phyloP scores from a whole-genome alignment of 2,113 vertebrate genomes.

The Halcyon senegalensis region DNA sequence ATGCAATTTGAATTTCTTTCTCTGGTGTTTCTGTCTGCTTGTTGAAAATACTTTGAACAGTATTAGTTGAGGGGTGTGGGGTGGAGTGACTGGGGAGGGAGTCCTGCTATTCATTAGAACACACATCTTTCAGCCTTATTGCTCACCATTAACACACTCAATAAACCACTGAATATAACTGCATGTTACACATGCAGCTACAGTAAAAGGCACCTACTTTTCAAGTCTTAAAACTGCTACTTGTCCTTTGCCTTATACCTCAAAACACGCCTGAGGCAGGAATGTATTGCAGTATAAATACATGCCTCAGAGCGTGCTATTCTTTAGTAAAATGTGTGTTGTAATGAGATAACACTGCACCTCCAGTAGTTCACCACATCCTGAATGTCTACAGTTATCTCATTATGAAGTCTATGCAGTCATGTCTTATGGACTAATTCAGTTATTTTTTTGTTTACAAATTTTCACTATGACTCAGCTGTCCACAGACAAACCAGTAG shows the following conservation, averaged over 20 bases:
- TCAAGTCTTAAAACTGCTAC: background rate
- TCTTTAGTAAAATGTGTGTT: constrained; percentile 29
- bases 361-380: background rate
- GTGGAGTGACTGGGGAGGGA: no score
- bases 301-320: background rate
- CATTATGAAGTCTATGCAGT: background rate
- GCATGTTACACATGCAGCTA: background rate
- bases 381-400: background rate
- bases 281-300: background rate
- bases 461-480: background rate
- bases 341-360: constrained; percentile 18
- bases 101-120: background rate
- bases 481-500: background rate
- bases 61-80: background rate
- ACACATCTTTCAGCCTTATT: background rate
- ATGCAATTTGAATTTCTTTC: background rate
- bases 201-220: background rate
- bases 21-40: background rate
- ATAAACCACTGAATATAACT: background rate
- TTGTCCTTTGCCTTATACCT: background rate
- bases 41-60: background rate
- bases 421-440: background rate
- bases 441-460: background rate
- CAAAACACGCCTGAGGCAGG: background rate
- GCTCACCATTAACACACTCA: background rate